These are phyloP conservation scores for Phoenoteleia sp. DNA, from an alignment of 2,888 invertebrate species.

Conservation along the genomic window DNA sequence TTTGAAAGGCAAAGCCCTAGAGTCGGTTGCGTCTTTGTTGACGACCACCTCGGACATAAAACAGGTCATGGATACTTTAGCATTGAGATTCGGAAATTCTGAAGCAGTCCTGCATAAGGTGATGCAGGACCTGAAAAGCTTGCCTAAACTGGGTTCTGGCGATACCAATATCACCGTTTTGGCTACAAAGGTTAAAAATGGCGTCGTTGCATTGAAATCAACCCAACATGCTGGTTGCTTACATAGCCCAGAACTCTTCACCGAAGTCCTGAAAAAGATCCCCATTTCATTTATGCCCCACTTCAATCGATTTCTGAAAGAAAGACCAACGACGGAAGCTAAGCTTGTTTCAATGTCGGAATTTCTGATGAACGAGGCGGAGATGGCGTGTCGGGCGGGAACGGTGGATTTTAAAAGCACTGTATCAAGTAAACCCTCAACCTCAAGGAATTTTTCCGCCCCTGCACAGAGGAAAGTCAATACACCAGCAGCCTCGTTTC, in stretches of 20 bases:
- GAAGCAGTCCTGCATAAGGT: conserved; percentile 32
- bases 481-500: too few species aligned
- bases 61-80: conserved; percentile 35
- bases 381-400: conserved; percentile 39
- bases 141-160: conserved; percentile 27
- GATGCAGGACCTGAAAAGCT: conserved; percentile 27
- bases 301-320: neutral
- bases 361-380: conserved; percentile 46
- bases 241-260: conserved; percentile 14
- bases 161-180: conserved; percentile 24
- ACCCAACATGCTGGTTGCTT: conserved; percentile 17
- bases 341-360: conserved; percentile 3
- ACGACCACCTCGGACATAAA: too few species aligned
- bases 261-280: neutral
- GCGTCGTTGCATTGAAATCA: too few species aligned
- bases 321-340: neutral
- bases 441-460: too few species aligned
- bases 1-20: conserved; percentile 37
- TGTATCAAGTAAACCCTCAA: too few species aligned
- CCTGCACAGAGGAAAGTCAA: too few species aligned
- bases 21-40: conserved; percentile 50
- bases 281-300: neutral
- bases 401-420: too few species aligned
- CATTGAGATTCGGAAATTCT: conserved; percentile 58
- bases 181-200: conserved; percentile 45